A percentile compares a stretch with the other conserved stretches of the same genome.
Conservation (phyloP, 2,797 vertebrate species). For the Huso huso region DNA sequence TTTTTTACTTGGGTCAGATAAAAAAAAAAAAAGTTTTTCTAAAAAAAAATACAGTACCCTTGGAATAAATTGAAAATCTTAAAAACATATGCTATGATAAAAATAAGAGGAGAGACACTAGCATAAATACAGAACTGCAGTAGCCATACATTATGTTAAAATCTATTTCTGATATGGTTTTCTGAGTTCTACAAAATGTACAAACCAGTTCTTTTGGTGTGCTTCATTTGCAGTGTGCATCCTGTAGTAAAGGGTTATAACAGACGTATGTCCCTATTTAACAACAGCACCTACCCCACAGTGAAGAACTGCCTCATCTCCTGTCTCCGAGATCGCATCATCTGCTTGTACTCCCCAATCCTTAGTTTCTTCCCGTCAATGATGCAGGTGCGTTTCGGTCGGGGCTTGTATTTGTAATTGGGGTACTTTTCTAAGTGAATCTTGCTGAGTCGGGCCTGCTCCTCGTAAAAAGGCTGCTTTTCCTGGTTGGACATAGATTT, state of each 20-base stretch:
- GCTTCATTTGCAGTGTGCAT: not conserved
- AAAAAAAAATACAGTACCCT: too few species aligned
- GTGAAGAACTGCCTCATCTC: conserved; percentile 99
- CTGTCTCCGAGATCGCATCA: conserved; percentile 96
- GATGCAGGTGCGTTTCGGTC: conserved; percentile 97
- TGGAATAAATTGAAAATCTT: too few species aligned
- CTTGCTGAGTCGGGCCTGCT: conserved; percentile 96
- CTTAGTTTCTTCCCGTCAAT: conserved; percentile 97
- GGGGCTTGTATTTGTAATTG: conserved; percentile 98
- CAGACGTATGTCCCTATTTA: not conserved
- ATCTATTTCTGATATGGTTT: too few species aligned
- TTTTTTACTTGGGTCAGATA: too few species aligned
- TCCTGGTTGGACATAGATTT: conserved; percentile 98
- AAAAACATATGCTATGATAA: too few species aligned
- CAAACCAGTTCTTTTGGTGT: not conserved
- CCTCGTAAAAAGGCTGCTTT: conserved; percentile 97
- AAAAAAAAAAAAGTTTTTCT: too few species aligned
- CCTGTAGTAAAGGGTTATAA: not conserved
- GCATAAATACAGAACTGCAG: too few species aligned
- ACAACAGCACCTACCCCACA: conserved; percentile 74
- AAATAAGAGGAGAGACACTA: too few species aligned
- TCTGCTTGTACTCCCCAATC: conserved; percentile 96
- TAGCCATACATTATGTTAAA: too few species aligned
- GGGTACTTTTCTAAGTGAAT: conserved; percentile 98
- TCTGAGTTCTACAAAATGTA: not conserved